These are phyloP conservation scores for Scophthalmus maximus DNA, from an alignment of 2,113 vertebrate genomes.

Conservation along the genomic window DNA sequence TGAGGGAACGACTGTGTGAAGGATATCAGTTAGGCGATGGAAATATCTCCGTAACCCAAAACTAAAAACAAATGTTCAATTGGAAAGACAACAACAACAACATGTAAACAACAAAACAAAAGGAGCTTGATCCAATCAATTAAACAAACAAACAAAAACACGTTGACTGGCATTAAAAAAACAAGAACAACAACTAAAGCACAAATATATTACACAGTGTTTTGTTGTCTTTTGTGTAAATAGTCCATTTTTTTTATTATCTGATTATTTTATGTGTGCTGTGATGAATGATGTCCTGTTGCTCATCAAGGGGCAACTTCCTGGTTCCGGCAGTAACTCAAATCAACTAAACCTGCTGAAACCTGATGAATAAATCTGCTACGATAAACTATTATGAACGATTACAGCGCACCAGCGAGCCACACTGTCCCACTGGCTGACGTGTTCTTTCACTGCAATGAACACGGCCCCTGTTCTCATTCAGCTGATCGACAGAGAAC, in stretches of 20 bases:
- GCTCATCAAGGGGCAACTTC: background rate
- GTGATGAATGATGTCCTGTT: background rate
- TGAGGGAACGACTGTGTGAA: background rate
- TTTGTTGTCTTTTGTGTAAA: too few relatives aligned
- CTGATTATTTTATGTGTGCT: too few relatives aligned
- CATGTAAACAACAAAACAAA: too few relatives aligned
- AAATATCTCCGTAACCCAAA: background rate
- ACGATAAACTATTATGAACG: background rate
- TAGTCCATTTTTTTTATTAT: too few relatives aligned
- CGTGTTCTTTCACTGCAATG: background rate
- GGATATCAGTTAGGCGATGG: background rate
- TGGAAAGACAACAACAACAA: background rate
- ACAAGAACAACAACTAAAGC: background rate
- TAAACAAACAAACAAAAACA: background rate
- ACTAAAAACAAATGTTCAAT: background rate
- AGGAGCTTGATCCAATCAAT: background rate
- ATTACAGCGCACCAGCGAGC: background rate
- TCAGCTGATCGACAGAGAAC: slow-evolving; percentile 54
- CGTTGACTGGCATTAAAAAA: background rate
- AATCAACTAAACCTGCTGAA: too few relatives aligned
- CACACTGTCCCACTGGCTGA: background rate
- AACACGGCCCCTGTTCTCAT: background rate
- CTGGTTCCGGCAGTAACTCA: too few relatives aligned
- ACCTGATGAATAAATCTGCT: slow-evolving; percentile 1
- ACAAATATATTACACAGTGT: background rate